Base-by-base conservation (phyloP, 2,888 invertebrate genomes). In the Leistus spinibarbis region DNA sequence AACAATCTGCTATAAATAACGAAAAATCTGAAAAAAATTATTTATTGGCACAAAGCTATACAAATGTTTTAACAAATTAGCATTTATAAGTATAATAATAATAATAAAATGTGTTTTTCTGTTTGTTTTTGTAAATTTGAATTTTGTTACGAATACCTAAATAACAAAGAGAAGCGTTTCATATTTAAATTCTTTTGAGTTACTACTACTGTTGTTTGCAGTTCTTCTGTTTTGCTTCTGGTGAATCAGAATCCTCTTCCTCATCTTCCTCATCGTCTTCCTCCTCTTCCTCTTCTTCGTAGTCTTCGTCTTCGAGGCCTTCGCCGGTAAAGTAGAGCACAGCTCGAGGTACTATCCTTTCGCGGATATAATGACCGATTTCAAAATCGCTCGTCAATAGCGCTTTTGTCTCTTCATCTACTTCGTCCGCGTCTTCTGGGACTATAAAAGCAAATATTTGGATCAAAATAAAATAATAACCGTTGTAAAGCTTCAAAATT, bases 331-430 rank as follows among this genome's bases (percentile, higher is more conserved):
- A 99, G 84, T 96, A 98, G 66, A 99, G 90, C 70, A 98, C 95
- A 76, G 99, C 99, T 84, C 96, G 92, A n/a, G 99, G 98, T 78
- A 99, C 94, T 79, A 99, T 93, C 79, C 98, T 91, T 86, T 99
- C 98, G 80, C 98, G 92, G 84, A 99, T 93, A 77, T 97, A 97
- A 87, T 99, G 99, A 2, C 99, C 99, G 85, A 99, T 95, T 89
- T 99, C 99, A 86, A 97, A 99, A 88, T 99, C 99, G 71, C 94
- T 93, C 9, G 96, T 95, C 79, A 99, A 87, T 79, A 97, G 88
- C 80, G 92, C 91, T 86, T 89, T 95, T 57, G 93, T 91, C 79
- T 98, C 97, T 72, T 97, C 96, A 83, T 97, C 97, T 78, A 96
- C 88, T 81, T 94, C 91, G 69, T 84, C 86, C 53, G 91, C 89